Conservation (phyloP, 2,113 vertebrate species). For the Phoenicopterus ruber region DNA sequence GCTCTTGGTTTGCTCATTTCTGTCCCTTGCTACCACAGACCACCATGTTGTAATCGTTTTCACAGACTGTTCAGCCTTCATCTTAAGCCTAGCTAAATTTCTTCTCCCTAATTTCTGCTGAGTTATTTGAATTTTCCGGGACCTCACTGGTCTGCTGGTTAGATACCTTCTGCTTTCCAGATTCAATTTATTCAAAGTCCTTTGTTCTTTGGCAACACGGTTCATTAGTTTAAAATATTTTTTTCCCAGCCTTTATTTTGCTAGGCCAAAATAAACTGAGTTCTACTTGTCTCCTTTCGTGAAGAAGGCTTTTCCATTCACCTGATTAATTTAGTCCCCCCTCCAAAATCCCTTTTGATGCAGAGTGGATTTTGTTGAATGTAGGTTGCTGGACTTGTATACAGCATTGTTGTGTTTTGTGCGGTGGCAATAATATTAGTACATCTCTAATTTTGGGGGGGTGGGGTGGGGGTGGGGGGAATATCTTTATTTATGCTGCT, state of each 20-base stretch:
- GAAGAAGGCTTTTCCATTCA: neutral
- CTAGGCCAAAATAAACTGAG: neutral
- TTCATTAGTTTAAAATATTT: neutral
- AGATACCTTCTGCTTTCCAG: neutral
- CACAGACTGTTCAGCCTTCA: neutral
- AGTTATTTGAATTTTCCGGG: neutral
- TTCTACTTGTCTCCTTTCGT: neutral
- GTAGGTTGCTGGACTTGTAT: neutral
- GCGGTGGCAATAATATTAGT: neutral
- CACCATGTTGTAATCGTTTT: neutral
- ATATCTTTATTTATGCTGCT: neutral
- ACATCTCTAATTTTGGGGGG: neutral
- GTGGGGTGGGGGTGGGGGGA: too few relatives aligned
- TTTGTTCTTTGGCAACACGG: neutral
- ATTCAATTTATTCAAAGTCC: neutral
- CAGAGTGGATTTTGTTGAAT: neutral
- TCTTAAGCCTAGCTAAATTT: neutral
- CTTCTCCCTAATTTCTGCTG: neutral
- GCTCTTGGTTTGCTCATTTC: neutral
- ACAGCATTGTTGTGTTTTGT: neutral
- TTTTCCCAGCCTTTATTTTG: neutral
- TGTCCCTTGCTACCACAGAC: neutral
- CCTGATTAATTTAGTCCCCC: neutral
- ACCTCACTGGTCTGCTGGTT: neutral
- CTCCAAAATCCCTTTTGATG: neutral